These are phyloP conservation scores for Thysanoteuthis rhombus DNA, from an alignment of 2,888 invertebrate genomes.

Conservation along the genomic window DNA sequence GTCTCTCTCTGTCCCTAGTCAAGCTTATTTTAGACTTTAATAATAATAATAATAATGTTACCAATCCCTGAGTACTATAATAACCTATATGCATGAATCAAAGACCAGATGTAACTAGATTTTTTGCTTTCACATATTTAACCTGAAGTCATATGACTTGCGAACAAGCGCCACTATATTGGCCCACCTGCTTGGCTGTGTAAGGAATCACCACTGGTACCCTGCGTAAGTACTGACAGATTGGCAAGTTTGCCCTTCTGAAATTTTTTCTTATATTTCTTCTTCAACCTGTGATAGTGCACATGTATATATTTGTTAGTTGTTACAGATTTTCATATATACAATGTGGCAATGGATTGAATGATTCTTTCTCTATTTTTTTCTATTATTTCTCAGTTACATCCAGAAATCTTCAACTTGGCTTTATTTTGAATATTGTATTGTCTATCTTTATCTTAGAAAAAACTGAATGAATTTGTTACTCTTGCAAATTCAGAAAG, in stretches of 20 bases:
- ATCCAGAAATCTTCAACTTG: not conserved
- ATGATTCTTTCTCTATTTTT: not conserved
- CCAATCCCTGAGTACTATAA: slow-evolving; percentile 15
- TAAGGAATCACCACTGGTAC: slow-evolving; percentile 25
- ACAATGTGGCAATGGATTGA: not conserved
- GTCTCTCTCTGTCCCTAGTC: not conserved
- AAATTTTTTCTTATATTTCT: not conserved
- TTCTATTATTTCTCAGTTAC: not conserved
- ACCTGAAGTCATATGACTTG: slow-evolving; percentile 41
- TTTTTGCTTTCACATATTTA: slow-evolving; percentile 41
- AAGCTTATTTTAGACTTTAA: not conserved
- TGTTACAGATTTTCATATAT: not conserved
- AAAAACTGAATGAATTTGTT: not conserved
- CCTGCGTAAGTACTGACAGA: slow-evolving; percentile 31
- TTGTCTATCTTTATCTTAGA: not conserved
- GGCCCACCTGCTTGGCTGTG: slow-evolving; percentile 32
- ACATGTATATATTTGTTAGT: slow-evolving; percentile 23
- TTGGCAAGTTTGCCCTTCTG: slow-evolving; percentile 31
- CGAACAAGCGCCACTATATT: slow-evolving; percentile 37
- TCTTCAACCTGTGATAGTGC: slow-evolving; percentile 12
- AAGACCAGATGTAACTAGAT: slow-evolving; percentile 39
- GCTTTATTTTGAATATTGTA: not conserved
- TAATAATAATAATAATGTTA: not conserved
- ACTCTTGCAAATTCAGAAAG: not conserved
- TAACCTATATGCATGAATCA: slow-evolving; percentile 29